Conservation (phyloP, 2,797 vertebrate species). For the Schizothorax lantsangensis region DNA sequence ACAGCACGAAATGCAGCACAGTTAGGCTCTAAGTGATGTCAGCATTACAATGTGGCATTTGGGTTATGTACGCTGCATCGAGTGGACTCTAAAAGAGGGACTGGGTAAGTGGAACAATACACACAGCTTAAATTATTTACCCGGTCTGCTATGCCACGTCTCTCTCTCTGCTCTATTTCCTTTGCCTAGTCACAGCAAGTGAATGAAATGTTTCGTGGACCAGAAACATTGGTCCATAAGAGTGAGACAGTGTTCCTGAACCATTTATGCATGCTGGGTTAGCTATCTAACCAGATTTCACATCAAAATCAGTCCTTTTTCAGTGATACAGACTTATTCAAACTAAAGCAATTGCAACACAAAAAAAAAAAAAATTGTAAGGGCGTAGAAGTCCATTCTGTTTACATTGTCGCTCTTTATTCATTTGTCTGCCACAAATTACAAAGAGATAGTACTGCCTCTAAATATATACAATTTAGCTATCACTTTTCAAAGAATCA, state of each 20-base stretch:
- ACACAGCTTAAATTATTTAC: conserved; percentile 75
- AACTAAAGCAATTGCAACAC: not conserved
- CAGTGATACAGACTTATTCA: not conserved
- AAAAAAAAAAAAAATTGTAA: not conserved
- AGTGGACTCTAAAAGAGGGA: conserved; percentile 68
- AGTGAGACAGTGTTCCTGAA: not conserved
- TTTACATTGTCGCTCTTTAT: not conserved
- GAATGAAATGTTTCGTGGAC: conserved; percentile 11
- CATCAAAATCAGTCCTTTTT: not conserved
- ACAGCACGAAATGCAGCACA: conserved; percentile 53
- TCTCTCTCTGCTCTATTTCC: conserved; percentile 43
- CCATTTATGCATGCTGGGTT: not conserved
- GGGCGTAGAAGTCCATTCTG: not conserved
- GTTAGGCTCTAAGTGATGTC: conserved; percentile 58
- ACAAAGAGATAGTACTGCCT: not conserved
- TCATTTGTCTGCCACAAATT: not conserved
- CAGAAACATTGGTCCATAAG: conserved; percentile 33
- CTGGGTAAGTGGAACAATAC: conserved; percentile 72
- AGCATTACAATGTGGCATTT: conserved; percentile 56
- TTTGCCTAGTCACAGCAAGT: conserved; percentile 4
- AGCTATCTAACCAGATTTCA: not conserved
- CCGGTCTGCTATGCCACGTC: conserved; percentile 50
- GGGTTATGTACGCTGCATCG: conserved; percentile 56
- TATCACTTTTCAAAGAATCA: not conserved
- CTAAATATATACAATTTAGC: not conserved